These are phyloP conservation scores for Borostomias antarcticus DNA, from an alignment of 2,797 vertebrate species.

Conservation along the genomic window DNA sequence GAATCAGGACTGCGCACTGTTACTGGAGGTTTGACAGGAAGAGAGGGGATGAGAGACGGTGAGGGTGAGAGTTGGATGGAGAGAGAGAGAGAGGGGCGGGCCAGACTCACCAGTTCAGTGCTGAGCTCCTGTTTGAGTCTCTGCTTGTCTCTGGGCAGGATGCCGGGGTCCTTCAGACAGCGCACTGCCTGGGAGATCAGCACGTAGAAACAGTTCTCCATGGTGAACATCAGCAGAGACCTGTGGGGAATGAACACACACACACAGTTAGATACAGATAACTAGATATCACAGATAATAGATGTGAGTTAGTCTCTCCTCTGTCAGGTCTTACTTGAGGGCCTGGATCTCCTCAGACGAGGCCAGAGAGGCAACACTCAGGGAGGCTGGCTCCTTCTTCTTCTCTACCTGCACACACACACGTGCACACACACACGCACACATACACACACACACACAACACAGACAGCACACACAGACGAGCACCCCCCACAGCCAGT, in stretches of 20 bases:
- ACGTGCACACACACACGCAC: too few species aligned
- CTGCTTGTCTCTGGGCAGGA: conserved; percentile 92
- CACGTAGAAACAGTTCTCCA: conserved; percentile 99
- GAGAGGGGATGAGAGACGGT: too few species aligned
- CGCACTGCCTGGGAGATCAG: conserved; percentile 95
- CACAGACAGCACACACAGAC: neutral
- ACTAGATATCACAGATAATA: neutral
- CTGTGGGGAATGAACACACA: conserved; percentile 60
- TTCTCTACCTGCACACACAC: conserved; percentile 86
- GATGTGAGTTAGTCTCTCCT: neutral
- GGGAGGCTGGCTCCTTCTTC: conserved; percentile 89
- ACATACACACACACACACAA: accelerated
- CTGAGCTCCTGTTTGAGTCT: conserved; percentile 98
- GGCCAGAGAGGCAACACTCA: conserved; percentile 80
- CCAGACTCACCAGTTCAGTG: conserved; percentile 88
- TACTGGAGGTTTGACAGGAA: too few species aligned
- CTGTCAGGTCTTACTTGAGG: conserved; percentile 81
- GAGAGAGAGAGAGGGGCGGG: too few species aligned
- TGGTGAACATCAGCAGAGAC: conserved; percentile 95
- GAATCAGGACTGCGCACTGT: too few species aligned
- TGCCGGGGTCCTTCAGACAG: conserved; percentile 87
- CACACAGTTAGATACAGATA: neutral
- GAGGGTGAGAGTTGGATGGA: too few species aligned
- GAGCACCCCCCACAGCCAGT: neutral
- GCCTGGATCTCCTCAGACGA: conserved; percentile 88